These are phyloP conservation scores for Todiramphus chloris DNA, from an alignment of 2,113 vertebrate species.

Conservation along the genomic window DNA sequence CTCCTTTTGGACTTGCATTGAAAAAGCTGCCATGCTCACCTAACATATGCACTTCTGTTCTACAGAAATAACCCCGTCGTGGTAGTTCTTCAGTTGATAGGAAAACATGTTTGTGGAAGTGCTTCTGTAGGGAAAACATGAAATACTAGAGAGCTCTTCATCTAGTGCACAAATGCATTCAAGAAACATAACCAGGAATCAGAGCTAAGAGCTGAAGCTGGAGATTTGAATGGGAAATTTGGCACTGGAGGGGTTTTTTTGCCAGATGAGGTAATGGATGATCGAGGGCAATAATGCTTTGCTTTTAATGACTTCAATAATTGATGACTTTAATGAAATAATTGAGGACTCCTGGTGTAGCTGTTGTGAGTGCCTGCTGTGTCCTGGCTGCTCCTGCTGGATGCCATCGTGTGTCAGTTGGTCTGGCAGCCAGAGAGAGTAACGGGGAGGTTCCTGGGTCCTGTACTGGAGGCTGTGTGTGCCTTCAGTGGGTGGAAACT, in stretches of 20 bases:
- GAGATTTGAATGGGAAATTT: background rate
- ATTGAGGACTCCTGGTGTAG: background rate
- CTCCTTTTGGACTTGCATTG: background rate
- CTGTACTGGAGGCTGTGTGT: background rate
- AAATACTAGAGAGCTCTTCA: background rate
- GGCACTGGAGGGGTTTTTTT: background rate
- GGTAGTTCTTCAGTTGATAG: background rate
- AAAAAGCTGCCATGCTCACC: background rate
- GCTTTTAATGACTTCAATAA: background rate
- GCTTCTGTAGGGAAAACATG: background rate
- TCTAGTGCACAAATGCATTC: background rate
- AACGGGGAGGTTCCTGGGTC: background rate
- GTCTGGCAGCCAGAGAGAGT: background rate
- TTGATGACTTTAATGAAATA: background rate
- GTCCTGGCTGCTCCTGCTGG: fast-evolving
- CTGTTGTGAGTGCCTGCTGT: background rate
- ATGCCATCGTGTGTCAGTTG: background rate
- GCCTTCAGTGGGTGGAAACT: background rate
- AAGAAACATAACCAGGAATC: background rate
- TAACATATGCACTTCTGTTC: background rate
- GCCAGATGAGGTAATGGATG: background rate
- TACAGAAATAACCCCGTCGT: background rate
- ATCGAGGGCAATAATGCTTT: background rate
- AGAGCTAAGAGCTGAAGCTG: background rate
- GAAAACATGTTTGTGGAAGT: background rate